phyloP scores from a whole-genome alignment of 2,888 invertebrate genomes.

The Himalopsyche anomala region DNA sequence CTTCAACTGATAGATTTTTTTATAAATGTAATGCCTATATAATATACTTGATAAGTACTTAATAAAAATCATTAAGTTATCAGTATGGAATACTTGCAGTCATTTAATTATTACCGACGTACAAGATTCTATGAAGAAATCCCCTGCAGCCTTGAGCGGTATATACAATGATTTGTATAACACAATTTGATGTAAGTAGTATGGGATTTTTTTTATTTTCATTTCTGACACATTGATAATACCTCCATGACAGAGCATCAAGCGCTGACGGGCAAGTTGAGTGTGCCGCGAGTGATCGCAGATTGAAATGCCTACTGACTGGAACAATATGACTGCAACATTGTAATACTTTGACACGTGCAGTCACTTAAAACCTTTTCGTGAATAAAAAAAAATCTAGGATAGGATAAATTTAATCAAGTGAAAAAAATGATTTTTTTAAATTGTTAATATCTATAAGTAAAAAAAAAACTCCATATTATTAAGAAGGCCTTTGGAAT shows the following conservation, averaged over 20 bases:
- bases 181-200: slow-evolving; percentile 14
- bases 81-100: background rate
- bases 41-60: too few species aligned
- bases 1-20: too few species aligned
- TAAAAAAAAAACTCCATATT: too few species aligned
- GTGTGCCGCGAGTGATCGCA: slow-evolving; percentile 23
- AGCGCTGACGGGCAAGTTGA: slow-evolving; percentile 29
- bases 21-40: too few species aligned
- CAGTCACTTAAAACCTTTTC: background rate
- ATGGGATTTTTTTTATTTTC: slow-evolving; percentile 26
- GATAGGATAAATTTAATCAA: too few species aligned
- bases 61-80: too few species aligned
- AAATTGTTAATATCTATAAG: too few species aligned
- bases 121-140: background rate
- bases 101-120: slow-evolving; percentile 21
- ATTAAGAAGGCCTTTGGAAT: too few species aligned
- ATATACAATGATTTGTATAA: slow-evolving; percentile 1
- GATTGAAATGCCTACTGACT: slow-evolving; percentile 43
- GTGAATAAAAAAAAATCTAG: too few species aligned
- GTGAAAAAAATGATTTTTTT: too few species aligned
- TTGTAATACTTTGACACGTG: slow-evolving; percentile 14
- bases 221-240: slow-evolving; percentile 62
- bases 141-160: background rate
- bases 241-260: slow-evolving; percentile 61
- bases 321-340: slow-evolving; percentile 42